phyloP scores from a whole-genome alignment of 2,888 invertebrate species.

The Lasius fuliginosus region DNA sequence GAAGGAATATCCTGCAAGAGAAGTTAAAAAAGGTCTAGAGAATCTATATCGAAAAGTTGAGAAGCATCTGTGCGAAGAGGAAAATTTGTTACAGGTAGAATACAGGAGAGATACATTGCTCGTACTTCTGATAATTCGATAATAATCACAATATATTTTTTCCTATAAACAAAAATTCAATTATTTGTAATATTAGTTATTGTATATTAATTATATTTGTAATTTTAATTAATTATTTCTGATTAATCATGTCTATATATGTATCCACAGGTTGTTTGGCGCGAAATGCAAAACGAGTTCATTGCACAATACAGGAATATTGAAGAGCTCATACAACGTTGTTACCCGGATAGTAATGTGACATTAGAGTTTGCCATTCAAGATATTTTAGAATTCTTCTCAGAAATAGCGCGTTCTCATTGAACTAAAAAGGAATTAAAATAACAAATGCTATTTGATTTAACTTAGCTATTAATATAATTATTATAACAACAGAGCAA shows the following conservation, averaged over 20 bases:
- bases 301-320: conserved; percentile 97
- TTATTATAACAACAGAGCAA: neutral
- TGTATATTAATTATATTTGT: neutral
- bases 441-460: conserved; percentile 14
- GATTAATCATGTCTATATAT: neutral
- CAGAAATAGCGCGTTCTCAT: conserved; percentile 98
- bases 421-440: conserved; percentile 83
- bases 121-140: neutral
- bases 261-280: conserved; percentile 95
- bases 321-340: conserved; percentile 96
- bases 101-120: neutral
- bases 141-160: neutral
- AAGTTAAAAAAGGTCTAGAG: conserved; percentile 97
- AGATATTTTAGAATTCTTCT: conserved; percentile 98
- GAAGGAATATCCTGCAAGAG: conserved; percentile 96
- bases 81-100: conserved; percentile 93
- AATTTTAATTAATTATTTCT: neutral
- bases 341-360: conserved; percentile 98
- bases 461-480: neutral
- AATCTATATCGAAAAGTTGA: conserved; percentile 98
- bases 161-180: conserved; percentile 2
- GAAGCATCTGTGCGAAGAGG: conserved; percentile 98
- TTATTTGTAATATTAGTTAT: conserved; percentile 16
- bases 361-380: conserved; percentile 97
- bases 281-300: conserved; percentile 99